phyloP scores from a whole-genome alignment of 30 jellyfish, hydroid and myxozoan genomes.

The Sanderia malayensis region DNA sequence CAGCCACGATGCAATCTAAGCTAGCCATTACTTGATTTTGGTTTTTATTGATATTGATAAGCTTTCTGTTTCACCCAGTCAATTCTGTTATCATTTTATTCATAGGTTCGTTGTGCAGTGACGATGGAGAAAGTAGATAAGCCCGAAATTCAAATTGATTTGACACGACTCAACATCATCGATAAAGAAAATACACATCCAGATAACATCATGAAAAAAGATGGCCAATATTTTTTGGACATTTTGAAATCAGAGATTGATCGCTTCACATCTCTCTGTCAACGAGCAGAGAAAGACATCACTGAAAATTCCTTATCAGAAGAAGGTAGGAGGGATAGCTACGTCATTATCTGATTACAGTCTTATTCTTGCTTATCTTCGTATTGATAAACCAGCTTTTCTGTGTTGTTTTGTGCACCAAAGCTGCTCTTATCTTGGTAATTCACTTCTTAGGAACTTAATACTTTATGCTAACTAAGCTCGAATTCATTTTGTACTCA shows the following conservation, averaged over 20 bases:
- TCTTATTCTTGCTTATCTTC: background rate
- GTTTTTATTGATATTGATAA: too few relatives aligned
- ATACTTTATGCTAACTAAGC: too few relatives aligned
- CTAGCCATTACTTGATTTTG: too few relatives aligned
- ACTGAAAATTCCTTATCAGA: constrained; percentile 62
- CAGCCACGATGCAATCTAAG: too few relatives aligned
- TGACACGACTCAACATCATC: constrained; percentile 56
- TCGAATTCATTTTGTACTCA: too few relatives aligned
- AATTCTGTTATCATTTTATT: too few relatives aligned
- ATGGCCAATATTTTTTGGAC: constrained; percentile 80
- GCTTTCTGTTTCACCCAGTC: too few relatives aligned
- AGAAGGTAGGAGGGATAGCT: constrained; percentile 65
- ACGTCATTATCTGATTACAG: background rate
- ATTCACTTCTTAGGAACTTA: too few relatives aligned
- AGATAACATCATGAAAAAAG: constrained; percentile 59
- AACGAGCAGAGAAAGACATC: constrained; percentile 72
- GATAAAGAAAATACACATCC: constrained; percentile 78
- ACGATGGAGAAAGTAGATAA: constrained; percentile 53
- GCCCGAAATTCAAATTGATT: constrained; percentile 61
- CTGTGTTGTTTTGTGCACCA: too few relatives aligned
- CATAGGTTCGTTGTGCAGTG: too few relatives aligned
- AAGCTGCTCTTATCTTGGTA: too few relatives aligned
- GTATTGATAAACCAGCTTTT: too few relatives aligned
- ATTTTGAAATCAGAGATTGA: constrained; percentile 58
- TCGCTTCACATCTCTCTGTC: constrained; percentile 57